phyloP scores from a whole-genome alignment of 92 coral and sea anemone species.

The Ricordea florida region DNA sequence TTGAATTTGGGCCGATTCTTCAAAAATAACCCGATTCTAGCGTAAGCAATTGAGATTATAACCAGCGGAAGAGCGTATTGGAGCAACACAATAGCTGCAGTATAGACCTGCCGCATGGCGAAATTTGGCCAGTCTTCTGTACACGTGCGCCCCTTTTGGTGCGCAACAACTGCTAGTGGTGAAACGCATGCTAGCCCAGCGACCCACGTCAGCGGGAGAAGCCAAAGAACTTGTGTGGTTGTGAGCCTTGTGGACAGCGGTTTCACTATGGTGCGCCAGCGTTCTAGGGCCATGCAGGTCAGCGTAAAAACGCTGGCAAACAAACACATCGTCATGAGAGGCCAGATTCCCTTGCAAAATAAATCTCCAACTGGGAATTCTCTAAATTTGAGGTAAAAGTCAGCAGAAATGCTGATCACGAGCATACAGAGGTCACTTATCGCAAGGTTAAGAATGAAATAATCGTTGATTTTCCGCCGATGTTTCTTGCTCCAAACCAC shows the following conservation, averaged over 20 bases:
- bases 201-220: constrained; percentile 51
- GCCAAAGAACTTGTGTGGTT: constrained; percentile 11
- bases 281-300: constrained; percentile 81
- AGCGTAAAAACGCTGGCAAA: constrained; percentile 76
- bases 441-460: constrained; percentile 74
- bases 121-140: constrained; percentile 68
- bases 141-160: constrained; percentile 50
- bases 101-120: constrained; percentile 63
- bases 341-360: constrained; percentile 81
- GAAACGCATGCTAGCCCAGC: constrained; percentile 65
- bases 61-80: constrained; percentile 70
- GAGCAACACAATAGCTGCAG: constrained; percentile 47
- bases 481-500: constrained; percentile 64
- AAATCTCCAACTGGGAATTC: constrained; percentile 53
- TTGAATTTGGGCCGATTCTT: constrained; percentile 39
- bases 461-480: constrained; percentile 70
- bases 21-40: constrained; percentile 51
- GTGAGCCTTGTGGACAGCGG: constrained; percentile 61
- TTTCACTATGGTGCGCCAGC: constrained; percentile 66
- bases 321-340: constrained; percentile 73
- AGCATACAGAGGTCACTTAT: constrained; percentile 60
- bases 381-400: constrained; percentile 60
- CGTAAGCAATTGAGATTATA: constrained; percentile 72
- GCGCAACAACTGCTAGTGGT: constrained; percentile 69
- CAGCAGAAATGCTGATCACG: constrained; percentile 68